Conservation (phyloP, 2,888 invertebrate species). For the Sinelater perroti region DNA sequence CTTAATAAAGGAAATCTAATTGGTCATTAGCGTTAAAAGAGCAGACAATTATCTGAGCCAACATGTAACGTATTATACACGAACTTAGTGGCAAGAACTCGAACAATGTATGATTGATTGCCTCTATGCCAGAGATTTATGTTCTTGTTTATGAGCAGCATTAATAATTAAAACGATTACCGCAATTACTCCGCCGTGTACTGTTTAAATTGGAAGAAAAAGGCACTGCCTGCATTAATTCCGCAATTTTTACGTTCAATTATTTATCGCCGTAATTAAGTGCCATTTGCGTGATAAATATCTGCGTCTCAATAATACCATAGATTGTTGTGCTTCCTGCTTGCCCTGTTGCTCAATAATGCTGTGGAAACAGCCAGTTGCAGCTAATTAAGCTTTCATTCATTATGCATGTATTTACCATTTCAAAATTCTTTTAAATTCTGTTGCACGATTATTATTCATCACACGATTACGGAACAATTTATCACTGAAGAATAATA, state of each 20-base stretch:
- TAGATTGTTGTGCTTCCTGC: no score
- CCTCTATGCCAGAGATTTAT: slow-evolving; percentile 39
- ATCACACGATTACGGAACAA: no score
- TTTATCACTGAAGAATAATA: no score
- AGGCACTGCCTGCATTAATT: background rate
- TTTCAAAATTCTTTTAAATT: no score
- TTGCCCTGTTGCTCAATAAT: no score
- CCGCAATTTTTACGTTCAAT: background rate
- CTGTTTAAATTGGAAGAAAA: background rate
- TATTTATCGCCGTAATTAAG: slow-evolving; percentile 4
- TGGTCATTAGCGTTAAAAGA: slow-evolving; percentile 13
- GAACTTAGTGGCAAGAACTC: slow-evolving; percentile 5
- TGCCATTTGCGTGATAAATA: slow-evolving; percentile 2
- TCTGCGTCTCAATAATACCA: no score
- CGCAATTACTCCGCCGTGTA: slow-evolving; percentile 12
- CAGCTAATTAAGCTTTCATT: no score
- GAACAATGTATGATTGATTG: slow-evolving; percentile 40
- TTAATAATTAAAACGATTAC: slow-evolving; percentile 29
- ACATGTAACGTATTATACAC: slow-evolving; percentile 13
- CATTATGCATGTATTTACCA: no score
- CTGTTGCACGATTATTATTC: no score
- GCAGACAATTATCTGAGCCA: slow-evolving; percentile 12
- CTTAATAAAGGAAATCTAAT: slow-evolving; percentile 5
- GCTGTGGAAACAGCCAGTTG: no score
- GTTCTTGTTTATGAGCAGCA: slow-evolving; percentile 42